Evolutionary conservation across 2,888 invertebrate species (phyloP).

Genomic region (Drosophila anomalipes): DNA sequence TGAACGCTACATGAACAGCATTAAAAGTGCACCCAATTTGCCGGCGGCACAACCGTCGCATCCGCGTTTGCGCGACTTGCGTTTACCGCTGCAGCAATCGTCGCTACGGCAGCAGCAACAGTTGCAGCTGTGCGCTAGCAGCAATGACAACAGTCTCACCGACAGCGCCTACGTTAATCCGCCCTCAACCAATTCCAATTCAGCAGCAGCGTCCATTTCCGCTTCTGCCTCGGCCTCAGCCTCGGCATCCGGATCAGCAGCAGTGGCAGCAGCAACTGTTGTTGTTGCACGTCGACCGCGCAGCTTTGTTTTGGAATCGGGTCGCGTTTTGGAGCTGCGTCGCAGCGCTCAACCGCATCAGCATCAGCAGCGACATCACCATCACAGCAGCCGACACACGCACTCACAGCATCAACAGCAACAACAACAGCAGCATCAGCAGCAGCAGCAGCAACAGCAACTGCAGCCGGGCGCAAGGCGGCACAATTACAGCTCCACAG

Average conservation of each 20-base stretch:
- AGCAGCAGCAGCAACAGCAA: conserved; percentile 50
- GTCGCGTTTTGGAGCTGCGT: conserved; percentile 91
- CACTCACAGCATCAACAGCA: conserved; percentile 74
- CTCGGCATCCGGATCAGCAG: conserved; percentile 36
- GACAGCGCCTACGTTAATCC: conserved; percentile 84
- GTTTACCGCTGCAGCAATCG: conserved; percentile 89
- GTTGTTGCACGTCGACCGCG: conserved; percentile 87
- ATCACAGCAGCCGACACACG: conserved; percentile 68
- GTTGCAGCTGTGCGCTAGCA: conserved; percentile 67
- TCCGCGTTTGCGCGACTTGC: conserved; percentile 90
- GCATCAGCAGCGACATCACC: conserved; percentile 55
- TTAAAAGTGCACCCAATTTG: conserved; percentile 92
- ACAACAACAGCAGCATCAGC: conserved; percentile 58
- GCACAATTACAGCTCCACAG: conserved; percentile 88
- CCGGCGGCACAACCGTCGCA: conserved; percentile 89
- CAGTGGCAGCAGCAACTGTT: conserved; percentile 83
- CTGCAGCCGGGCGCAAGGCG: conserved; percentile 6
- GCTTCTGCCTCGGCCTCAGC: conserved; percentile 51
- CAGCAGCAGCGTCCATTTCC: conserved; percentile 59
- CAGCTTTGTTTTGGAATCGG: conserved; percentile 87
- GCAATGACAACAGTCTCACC: conserved; percentile 83
- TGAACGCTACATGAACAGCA: conserved; percentile 90
- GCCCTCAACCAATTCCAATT: conserved; percentile 72
- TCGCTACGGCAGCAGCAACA: conserved; percentile 86
- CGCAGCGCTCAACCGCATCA: conserved; percentile 86